Evolutionary conservation across 2,113 vertebrate species (phyloP), one percentile per base, ranked within the genome.

Genomic region (Speoplatyrhinus poulsoni): DNA sequence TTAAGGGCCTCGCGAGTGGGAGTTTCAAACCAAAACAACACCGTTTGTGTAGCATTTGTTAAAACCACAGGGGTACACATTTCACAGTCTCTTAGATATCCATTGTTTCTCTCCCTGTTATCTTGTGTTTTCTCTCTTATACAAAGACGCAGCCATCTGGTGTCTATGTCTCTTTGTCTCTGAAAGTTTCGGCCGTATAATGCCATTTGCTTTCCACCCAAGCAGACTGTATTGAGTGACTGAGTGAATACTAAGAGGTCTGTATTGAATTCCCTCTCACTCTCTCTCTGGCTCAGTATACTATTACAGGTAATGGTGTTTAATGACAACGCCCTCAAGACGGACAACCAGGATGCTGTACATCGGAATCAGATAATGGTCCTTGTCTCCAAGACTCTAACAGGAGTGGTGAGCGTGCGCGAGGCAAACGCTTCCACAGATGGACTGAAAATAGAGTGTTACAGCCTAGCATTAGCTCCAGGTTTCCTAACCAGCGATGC

Each of bases 291-390:
- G 47, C 6, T 57, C 63, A 60, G 76, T 61, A 77, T 87, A 73
- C 73, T 57, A 67, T 86, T 90, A 88, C 89, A 79, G 76, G 65
- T 89, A 85, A 91, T 90, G 77, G 70, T 53, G 13, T 48, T 50
- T 85, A 86, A 85, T 81, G 70, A 62, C 65, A 66, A 76, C 26
- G 32, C 72, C 16, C 54, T 36, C 7, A 67, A 65, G 70, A 79
- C 52, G 70, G 64, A 82, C 65, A 60, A 58, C 72, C 76, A 79
- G 64, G 73, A 75, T 65, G 64, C 73, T 54, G 69, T 63, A 77
- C 72, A 82, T 71, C 41, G 54, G 62, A 75, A 74, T 77, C 72
- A 73, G 56, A 67, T 85, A 87, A 73, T 79, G 59, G 69, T 46
- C 36, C 60, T 61, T 69, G 49, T 76, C 62, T 79, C 60, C 48